phyloP scores from a whole-genome alignment of 2,113 vertebrate species.

The Syngnathoides biaculeatus region DNA sequence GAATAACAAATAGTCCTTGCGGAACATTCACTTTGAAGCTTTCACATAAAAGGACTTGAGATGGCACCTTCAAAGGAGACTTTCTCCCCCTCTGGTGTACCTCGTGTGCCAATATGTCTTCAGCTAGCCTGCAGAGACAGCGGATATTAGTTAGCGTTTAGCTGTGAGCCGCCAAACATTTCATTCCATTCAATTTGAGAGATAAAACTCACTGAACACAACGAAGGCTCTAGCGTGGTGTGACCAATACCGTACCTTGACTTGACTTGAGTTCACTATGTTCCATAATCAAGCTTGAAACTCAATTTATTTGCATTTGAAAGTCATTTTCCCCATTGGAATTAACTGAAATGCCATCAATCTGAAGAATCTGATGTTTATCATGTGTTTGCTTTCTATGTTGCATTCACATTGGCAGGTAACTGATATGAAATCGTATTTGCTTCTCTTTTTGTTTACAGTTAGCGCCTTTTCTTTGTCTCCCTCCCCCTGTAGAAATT shows the following conservation, averaged over 20 bases:
- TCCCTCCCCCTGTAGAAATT: too few species aligned
- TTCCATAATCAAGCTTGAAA: neutral
- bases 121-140: neutral
- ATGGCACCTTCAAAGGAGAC: conserved; percentile 46
- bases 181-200: neutral
- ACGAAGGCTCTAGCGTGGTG: neutral
- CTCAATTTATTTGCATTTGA: neutral
- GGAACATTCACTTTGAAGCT: conserved; percentile 57
- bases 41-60: conserved; percentile 32
- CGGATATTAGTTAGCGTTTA: neutral
- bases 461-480: too few species aligned
- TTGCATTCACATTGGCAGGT: too few species aligned
- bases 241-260: neutral
- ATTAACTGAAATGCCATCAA: too few species aligned
- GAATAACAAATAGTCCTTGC: conserved; percentile 1
- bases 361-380: too few species aligned
- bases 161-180: neutral
- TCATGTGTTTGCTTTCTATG: too few species aligned
- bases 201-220: neutral
- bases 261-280: neutral
- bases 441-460: too few species aligned
- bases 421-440: too few species aligned
- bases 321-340: neutral
- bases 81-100: neutral
- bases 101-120: neutral